Evolutionary conservation across 2,797 vertebrate genomes (phyloP).

Genomic region (Epinephelus awoara): DNA sequence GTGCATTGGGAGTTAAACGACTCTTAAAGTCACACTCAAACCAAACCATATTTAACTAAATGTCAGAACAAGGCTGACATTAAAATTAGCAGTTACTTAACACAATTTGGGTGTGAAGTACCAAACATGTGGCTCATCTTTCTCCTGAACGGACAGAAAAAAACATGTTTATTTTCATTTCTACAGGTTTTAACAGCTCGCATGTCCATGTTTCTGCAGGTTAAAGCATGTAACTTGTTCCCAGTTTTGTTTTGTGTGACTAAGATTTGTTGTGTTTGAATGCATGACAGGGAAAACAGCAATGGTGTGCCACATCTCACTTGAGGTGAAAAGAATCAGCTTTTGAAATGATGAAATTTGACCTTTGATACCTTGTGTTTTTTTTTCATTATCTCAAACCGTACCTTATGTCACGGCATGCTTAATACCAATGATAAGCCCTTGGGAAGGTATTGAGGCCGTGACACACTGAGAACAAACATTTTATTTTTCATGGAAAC

Average conservation of each 20-base stretch:
- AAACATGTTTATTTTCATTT: neutral
- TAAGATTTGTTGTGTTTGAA: neutral
- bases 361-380: neutral
- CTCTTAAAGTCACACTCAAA: slow-evolving; percentile 12
- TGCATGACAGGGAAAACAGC: neutral
- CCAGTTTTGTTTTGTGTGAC: neutral
- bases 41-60: slow-evolving; percentile 31
- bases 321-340: neutral
- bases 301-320: neutral
- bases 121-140: neutral
- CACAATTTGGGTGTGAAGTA: slow-evolving; percentile 7
- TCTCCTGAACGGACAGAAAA: neutral
- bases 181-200: neutral
- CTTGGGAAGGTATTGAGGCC: neutral
- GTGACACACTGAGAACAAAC: neutral
- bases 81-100: slow-evolving; percentile 13
- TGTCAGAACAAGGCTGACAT: slow-evolving; percentile 26
- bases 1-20: slow-evolving; percentile 27
- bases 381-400: neutral
- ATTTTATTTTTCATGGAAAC: slow-evolving; percentile 1
- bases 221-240: neutral
- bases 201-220: neutral
- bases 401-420: neutral
- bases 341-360: neutral
- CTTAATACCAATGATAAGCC: neutral